Conservation (phyloP, 2,797 vertebrate genomes). For the Rhynchotus rufescens region DNA sequence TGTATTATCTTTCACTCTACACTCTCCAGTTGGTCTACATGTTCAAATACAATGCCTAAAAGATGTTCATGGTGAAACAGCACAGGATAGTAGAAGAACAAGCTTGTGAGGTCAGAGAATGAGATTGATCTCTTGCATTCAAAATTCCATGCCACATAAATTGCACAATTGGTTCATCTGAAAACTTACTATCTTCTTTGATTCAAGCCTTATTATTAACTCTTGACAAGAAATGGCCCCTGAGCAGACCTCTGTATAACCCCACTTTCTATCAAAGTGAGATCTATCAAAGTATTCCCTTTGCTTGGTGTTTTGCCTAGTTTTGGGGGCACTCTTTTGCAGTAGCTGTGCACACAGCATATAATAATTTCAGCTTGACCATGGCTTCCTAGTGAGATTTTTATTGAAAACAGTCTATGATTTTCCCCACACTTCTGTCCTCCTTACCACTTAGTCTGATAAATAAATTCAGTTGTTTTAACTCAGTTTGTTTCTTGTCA, state of each 20-base stretch:
- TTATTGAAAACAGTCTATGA: neutral
- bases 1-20: neutral
- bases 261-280: neutral
- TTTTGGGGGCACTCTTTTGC: fast-evolving
- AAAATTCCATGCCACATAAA: neutral
- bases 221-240: neutral
- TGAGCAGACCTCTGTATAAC: neutral
- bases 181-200: neutral
- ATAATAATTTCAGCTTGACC: neutral
- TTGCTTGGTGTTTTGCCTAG: neutral
- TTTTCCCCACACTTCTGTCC: neutral
- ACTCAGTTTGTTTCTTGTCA: neutral
- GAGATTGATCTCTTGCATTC: neutral
- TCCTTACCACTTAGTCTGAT: neutral
- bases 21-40: neutral
- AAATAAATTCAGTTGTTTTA: neutral
- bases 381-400: neutral
- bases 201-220: neutral
- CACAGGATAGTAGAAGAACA: neutral
- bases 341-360: neutral
- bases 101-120: neutral
- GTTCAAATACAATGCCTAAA: neutral
- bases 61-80: neutral
- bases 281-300: neutral
- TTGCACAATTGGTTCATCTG: neutral